Conservation (phyloP, 2,888 invertebrate genomes). For the Lacanobia wlatinum region DNA sequence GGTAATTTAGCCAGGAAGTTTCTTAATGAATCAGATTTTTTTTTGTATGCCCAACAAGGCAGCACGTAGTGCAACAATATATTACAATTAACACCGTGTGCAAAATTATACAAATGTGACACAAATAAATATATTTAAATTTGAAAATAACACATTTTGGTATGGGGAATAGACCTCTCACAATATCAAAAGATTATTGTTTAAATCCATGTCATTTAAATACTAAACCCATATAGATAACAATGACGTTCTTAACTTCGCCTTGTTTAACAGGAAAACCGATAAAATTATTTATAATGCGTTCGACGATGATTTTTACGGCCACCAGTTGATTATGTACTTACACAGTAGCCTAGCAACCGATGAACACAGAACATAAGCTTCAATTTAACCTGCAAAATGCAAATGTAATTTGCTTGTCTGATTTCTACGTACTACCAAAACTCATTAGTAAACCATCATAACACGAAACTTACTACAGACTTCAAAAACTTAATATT, state of each 20-base stretch:
- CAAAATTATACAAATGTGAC: too few relatives aligned
- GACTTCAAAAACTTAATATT: slow-evolving; percentile 41
- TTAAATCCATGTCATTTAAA: background rate
- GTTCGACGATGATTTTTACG: background rate
- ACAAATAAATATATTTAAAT: too few relatives aligned
- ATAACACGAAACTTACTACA: slow-evolving; percentile 7
- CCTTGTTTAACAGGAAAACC: background rate
- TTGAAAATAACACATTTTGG: too few relatives aligned
- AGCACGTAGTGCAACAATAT: too few relatives aligned
- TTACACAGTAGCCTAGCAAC: background rate
- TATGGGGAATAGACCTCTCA: too few relatives aligned
- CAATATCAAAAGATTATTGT: too few relatives aligned
- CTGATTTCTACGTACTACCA: background rate
- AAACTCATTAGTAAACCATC: slow-evolving; percentile 12
- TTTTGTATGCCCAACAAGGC: background rate
- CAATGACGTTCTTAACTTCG: too few relatives aligned
- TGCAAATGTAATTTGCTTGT: background rate
- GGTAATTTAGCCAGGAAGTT: background rate
- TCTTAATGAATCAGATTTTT: background rate
- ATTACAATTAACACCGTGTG: too few relatives aligned
- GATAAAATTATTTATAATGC: background rate
- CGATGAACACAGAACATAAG: background rate
- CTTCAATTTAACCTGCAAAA: background rate
- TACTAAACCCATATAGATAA: background rate
- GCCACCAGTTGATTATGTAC: background rate